Conservation (phyloP, 2,113 vertebrate species). For the Ptyas mucosa region DNA sequence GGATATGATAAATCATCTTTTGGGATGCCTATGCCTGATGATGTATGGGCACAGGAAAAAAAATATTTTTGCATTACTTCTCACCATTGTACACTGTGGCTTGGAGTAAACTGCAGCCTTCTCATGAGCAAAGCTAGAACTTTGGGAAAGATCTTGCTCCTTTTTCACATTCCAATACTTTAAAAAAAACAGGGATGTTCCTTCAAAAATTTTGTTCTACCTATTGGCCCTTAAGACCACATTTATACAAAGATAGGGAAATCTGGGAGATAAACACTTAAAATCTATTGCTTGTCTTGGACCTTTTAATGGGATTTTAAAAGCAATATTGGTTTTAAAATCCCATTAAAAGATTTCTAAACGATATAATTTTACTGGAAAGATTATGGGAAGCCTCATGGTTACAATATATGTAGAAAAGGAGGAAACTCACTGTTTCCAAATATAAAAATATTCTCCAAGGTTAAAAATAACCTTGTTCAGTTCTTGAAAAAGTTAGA, state of each 20-base stretch:
- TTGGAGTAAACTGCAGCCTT: neutral
- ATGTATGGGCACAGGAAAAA: neutral
- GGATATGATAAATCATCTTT: neutral
- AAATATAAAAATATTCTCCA: neutral
- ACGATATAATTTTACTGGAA: neutral
- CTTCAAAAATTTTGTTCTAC: neutral
- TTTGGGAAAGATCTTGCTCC: neutral
- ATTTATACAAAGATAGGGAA: neutral
- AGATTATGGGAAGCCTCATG: neutral
- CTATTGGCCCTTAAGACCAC: neutral
- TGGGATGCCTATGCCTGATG: neutral
- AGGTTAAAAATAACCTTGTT: neutral
- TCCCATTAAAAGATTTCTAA: no score
- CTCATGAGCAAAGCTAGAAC: neutral
- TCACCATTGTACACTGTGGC: neutral
- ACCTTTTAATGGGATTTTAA: neutral
- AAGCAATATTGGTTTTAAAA: neutral
- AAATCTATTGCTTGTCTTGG: neutral
- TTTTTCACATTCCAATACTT: neutral
- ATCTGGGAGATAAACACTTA: neutral
- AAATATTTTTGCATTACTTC: neutral
- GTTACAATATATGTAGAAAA: neutral
- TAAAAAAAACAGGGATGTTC: neutral
- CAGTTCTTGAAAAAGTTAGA: neutral
- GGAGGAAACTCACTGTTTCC: neutral